Conservation (phyloP, 2,113 vertebrate genomes). For the Grus americana region DNA sequence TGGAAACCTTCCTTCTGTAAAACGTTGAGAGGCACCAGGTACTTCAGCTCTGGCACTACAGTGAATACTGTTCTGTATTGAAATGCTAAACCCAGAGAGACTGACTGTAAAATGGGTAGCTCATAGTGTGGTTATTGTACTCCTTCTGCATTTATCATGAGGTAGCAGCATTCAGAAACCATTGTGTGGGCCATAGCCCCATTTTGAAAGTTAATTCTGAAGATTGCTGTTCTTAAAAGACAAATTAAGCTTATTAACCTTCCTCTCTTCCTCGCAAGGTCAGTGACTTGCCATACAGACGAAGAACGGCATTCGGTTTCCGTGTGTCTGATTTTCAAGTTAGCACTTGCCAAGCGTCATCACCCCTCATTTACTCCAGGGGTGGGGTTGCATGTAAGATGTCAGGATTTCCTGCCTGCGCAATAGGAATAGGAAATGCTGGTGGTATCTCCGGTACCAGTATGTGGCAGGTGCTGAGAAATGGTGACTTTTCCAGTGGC, state of each 20-base stretch:
- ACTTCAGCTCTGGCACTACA: not conserved
- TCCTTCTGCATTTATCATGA: not conserved
- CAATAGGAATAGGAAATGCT: not conserved
- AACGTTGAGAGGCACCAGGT: not conserved
- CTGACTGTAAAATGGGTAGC: not conserved
- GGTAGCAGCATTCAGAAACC: not conserved
- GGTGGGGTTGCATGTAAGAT: accelerated
- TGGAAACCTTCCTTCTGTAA: not conserved
- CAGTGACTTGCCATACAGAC: not conserved
- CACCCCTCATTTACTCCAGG: too few species aligned
- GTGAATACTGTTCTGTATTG: not conserved
- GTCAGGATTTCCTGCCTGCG: not conserved
- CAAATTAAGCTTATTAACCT: not conserved
- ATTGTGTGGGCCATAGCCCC: not conserved
- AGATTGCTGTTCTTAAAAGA: not conserved
- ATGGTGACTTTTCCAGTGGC: not conserved
- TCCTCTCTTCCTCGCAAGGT: not conserved
- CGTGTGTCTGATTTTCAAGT: not conserved
- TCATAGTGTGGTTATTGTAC: not conserved
- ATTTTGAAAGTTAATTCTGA: not conserved
- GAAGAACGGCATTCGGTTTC: not conserved
- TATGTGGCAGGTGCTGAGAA: not conserved
- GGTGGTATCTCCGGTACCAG: not conserved
- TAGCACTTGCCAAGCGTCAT: not conserved
- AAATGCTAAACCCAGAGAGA: not conserved